Evolutionary conservation across 1,140 invertebrate species (phyloP).

Genomic region (Temnothorax nylanderi): DNA sequence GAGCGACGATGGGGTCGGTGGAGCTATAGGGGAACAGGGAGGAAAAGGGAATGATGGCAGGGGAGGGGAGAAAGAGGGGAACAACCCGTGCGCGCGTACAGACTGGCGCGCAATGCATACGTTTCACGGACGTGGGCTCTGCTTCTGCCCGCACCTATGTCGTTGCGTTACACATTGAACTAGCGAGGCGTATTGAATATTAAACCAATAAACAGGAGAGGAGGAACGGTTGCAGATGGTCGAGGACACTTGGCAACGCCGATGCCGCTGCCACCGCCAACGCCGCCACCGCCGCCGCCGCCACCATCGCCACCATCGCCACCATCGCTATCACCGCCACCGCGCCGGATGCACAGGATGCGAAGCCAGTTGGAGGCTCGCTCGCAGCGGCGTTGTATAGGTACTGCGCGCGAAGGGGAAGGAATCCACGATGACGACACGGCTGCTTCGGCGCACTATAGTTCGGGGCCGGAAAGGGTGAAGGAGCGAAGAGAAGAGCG

Average conservation of each 20-base stretch:
- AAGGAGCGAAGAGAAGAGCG: conserved; percentile 14
- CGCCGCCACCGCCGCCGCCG: not conserved
- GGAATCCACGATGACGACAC: conserved; percentile 60
- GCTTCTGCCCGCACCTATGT: conserved; percentile 61
- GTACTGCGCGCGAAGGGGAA: conserved; percentile 65
- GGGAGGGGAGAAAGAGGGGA: conserved; percentile 14
- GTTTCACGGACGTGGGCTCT: conserved; percentile 59
- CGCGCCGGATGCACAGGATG: conserved; percentile 64
- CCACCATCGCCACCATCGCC: not conserved
- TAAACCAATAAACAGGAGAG: conserved; percentile 78
- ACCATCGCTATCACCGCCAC: not conserved
- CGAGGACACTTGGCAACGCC: conserved; percentile 77
- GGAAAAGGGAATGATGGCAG: not conserved
- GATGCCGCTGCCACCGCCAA: conserved; percentile 42
- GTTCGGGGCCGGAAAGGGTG: conserved; percentile 27
- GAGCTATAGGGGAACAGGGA: not conserved
- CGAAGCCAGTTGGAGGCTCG: conserved; percentile 71
- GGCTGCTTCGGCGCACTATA: conserved; percentile 36
- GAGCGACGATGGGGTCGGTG: not conserved
- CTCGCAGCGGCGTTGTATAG: conserved; percentile 66
- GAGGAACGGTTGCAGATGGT: conserved; percentile 76
- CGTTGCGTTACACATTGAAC: conserved; percentile 71
- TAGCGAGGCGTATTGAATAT: conserved; percentile 77
- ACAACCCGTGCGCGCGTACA: conserved; percentile 32
- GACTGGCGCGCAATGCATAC: conserved; percentile 53